These are phyloP conservation scores for Lymantria monacha DNA, from an alignment of 2,888 invertebrate genomes.

Conservation along the genomic window DNA sequence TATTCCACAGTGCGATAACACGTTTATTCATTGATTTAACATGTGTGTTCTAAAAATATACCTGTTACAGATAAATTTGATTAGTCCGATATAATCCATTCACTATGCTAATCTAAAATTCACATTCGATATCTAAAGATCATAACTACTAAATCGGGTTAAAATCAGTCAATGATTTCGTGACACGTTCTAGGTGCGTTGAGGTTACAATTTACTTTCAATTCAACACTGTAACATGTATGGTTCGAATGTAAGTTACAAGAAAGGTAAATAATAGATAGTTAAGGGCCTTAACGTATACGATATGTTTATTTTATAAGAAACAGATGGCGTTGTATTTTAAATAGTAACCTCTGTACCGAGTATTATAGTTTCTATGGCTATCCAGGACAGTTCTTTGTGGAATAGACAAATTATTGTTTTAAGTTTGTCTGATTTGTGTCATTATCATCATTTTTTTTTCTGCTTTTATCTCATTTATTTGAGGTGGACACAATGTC, in stretches of 20 bases:
- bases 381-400: too few species aligned
- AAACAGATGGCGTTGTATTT: too few species aligned
- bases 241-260: slow-evolving; percentile 34
- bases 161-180: slow-evolving; percentile 39
- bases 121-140: slow-evolving; percentile 22
- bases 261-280: slow-evolving; percentile 20
- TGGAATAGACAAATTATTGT: too few species aligned
- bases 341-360: too few species aligned
- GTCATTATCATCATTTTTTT: too few species aligned
- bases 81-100: slow-evolving; percentile 10
- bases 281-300: too few species aligned
- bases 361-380: too few species aligned
- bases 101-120: slow-evolving; percentile 31
- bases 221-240: slow-evolving; percentile 25
- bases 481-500: too few species aligned
- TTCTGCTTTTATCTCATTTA: too few species aligned
- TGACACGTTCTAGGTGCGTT: slow-evolving; percentile 45
- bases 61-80: neutral
- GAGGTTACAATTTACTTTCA: slow-evolving; percentile 40
- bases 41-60: neutral
- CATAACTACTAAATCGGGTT: slow-evolving; percentile 33
- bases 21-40: neutral
- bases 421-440: too few species aligned
- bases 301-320: too few species aligned
- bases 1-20: neutral